phyloP scores from a whole-genome alignment of 2,888 invertebrate genomes.

The Pseudanteris insignis region DNA sequence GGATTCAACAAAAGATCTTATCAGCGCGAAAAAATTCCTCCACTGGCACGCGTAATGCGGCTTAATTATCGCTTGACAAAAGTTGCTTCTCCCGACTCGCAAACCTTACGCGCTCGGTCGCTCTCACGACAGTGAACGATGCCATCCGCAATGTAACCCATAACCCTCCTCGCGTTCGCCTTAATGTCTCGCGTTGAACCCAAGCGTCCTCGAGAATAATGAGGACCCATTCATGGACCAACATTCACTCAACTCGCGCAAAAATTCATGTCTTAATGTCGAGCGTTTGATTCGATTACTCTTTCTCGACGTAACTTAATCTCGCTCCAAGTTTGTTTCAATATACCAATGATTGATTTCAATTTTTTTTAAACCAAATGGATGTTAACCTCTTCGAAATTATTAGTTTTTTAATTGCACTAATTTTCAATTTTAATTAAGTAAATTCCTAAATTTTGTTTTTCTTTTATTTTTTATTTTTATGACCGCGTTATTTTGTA shows the following conservation, averaged over 20 bases:
- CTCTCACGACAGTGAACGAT: conserved; percentile 56
- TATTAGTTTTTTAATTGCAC: background rate
- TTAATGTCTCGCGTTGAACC: conserved; percentile 38
- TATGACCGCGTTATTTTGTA: no score
- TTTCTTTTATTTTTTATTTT: no score
- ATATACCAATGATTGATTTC: no score
- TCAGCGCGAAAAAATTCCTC: conserved; percentile 22
- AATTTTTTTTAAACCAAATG: no score
- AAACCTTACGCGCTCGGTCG: conserved; percentile 50
- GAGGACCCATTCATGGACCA: conserved; percentile 40
- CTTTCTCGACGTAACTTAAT: no score
- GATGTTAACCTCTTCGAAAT: background rate
- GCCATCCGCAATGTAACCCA: conserved; percentile 50
- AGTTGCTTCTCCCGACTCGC: conserved; percentile 30
- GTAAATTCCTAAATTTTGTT: no score
- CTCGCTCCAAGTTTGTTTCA: conserved; percentile 4
- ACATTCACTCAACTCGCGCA: conserved; percentile 44
- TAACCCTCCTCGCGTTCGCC: conserved; percentile 40
- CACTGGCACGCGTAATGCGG: conserved; percentile 30
- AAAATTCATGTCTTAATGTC: conserved; percentile 45
- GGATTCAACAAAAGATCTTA: no score
- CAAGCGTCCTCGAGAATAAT: conserved; percentile 42
- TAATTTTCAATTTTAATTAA: no score
- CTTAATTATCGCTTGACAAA: conserved; percentile 43
- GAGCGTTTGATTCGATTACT: no score